phyloP scores from a whole-genome alignment of 1,140 invertebrate genomes.

The Wiebesia pumilae region DNA sequence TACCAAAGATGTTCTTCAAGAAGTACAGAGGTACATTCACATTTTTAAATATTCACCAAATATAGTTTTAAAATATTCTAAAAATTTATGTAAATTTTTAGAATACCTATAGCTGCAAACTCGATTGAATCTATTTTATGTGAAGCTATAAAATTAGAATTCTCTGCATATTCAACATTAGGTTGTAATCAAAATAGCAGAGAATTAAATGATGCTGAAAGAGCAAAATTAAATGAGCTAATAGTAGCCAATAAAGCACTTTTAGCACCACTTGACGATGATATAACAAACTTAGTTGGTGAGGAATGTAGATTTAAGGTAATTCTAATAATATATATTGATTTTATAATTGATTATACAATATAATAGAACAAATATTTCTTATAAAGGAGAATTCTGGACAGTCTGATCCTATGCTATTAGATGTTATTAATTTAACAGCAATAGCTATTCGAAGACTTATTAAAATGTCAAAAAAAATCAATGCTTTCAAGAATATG shows the following conservation, averaged over 20 bases:
- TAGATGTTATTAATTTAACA: slow-evolving; percentile 92
- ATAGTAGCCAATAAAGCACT: slow-evolving; percentile 89
- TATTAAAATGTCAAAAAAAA: slow-evolving; percentile 94
- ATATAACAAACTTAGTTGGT: slow-evolving; percentile 81
- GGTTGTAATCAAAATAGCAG: slow-evolving; percentile 78
- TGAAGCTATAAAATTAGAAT: slow-evolving; percentile 89
- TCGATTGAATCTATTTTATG: slow-evolving; percentile 88
- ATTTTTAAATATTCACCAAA: not conserved
- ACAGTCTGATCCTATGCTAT: slow-evolving; percentile 82
- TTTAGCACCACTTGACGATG: slow-evolving; percentile 86
- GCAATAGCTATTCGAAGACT: slow-evolving; percentile 91
- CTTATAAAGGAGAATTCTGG: slow-evolving; percentile 75
- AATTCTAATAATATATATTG: slow-evolving; percentile 30
- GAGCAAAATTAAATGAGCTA: slow-evolving; percentile 87
- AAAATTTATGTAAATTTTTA: slow-evolving; percentile 56
- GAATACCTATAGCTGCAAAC: slow-evolving; percentile 72
- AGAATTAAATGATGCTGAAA: slow-evolving; percentile 87
- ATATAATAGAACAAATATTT: slow-evolving; percentile 33
- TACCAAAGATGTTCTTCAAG: slow-evolving; percentile 79
- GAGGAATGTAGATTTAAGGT: slow-evolving; percentile 80
- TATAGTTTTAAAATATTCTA: not conserved
- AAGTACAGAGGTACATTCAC: slow-evolving; percentile 77
- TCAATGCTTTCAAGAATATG: slow-evolving; percentile 91
- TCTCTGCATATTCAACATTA: slow-evolving; percentile 80
- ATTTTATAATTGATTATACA: not conserved